Percentiles rank a stretch among this genome's conserved stretches.
Conservation (phyloP, 23 tunicate species). For the Phallusia fumigata region DNA sequence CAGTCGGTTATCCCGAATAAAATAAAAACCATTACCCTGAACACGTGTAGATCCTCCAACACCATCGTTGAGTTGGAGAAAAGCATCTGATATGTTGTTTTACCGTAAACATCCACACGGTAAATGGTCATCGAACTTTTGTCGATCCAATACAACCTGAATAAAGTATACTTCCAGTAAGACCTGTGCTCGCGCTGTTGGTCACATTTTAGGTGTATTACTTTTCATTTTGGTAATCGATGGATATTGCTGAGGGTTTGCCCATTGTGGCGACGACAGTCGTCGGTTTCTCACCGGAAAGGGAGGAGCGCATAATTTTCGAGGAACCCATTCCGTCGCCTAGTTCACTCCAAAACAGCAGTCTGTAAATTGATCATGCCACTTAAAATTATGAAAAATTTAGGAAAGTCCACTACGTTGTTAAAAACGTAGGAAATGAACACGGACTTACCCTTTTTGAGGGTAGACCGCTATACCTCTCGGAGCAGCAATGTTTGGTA, state of each 20-base stretch:
- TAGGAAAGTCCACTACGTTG: too few relatives aligned
- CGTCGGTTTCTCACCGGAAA: slow-evolving; percentile 50
- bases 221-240: slow-evolving; percentile 41
- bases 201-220: neutral
- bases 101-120: neutral
- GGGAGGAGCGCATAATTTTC: slow-evolving; percentile 38
- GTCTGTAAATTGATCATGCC: slow-evolving; percentile 4
- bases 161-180: neutral
- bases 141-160: slow-evolving; percentile 68
- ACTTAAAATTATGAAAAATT: neutral
- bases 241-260: slow-evolving; percentile 12
- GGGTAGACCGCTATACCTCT: slow-evolving; percentile 64
- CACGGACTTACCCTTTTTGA: slow-evolving; percentile 67
- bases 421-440: too few relatives aligned
- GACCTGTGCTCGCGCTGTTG: neutral
- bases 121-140: slow-evolving; percentile 27
- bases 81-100: neutral
- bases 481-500: slow-evolving; percentile 30
- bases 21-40: slow-evolving; percentile 44
- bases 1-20: too few relatives aligned
- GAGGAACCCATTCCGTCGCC: neutral
- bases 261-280: slow-evolving; percentile 16
- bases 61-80: slow-evolving; percentile 14
- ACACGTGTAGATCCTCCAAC: slow-evolving; percentile 40
- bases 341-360: slow-evolving; percentile 62